These are phyloP conservation scores for Caenorhabditis becei DNA, from an alignment of 2,888 invertebrate species.

Conservation along the genomic window DNA sequence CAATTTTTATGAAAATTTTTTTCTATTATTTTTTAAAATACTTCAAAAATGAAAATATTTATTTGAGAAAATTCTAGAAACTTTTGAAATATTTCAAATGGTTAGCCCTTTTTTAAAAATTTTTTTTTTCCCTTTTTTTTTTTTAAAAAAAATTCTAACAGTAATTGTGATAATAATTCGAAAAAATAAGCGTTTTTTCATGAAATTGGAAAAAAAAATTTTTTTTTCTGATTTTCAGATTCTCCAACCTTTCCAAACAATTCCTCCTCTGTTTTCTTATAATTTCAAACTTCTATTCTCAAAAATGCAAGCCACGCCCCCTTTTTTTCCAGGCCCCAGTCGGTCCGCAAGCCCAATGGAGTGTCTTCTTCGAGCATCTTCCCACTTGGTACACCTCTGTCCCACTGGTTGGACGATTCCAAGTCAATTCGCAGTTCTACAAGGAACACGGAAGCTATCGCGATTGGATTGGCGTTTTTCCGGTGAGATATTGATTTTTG, in stretches of 20 bases:
- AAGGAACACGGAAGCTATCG: conserved; percentile 70
- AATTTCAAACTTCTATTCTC: background rate
- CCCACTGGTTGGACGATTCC: conserved; percentile 73
- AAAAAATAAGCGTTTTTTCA: too few species aligned
- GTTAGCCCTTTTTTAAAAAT: background rate
- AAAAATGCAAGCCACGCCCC: too few species aligned
- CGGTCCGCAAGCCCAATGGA: conserved; percentile 57
- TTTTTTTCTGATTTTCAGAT: too few species aligned
- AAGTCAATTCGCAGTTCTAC: conserved; percentile 66
- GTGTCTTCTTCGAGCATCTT: conserved; percentile 68
- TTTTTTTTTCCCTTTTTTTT: too few species aligned
- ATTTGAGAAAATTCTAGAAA: too few species aligned
- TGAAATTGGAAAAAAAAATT: too few species aligned
- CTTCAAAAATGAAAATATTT: background rate
- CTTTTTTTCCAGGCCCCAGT: conserved; percentile 47
- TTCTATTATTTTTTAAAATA: background rate
- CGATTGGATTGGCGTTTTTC: conserved; percentile 76
- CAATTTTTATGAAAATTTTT: background rate
- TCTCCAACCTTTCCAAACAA: too few species aligned
- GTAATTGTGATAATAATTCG: too few species aligned
- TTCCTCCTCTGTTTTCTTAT: too few species aligned
- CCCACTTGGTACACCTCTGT: conserved; percentile 68
- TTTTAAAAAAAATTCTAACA: too few species aligned
- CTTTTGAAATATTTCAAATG: too few species aligned
- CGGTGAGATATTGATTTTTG: conserved; percentile 34